These are phyloP conservation scores for Sphinx pinastri DNA, from an alignment of 2,888 invertebrate species.

Conservation along the genomic window DNA sequence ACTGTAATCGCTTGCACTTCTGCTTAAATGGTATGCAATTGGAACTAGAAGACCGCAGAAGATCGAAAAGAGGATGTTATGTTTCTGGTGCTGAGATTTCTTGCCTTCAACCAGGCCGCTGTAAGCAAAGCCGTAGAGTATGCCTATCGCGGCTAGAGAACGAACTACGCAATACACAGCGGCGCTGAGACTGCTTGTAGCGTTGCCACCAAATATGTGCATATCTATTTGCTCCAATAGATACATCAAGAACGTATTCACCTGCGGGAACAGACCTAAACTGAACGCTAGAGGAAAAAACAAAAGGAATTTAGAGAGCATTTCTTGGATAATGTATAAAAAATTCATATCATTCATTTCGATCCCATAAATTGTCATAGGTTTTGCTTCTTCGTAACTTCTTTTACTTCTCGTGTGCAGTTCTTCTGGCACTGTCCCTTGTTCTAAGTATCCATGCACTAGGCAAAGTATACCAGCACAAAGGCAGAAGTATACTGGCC, in stretches of 20 bases:
- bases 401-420: conserved; percentile 57
- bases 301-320: conserved; percentile 91
- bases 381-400: conserved; percentile 57
- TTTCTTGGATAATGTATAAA: conserved; percentile 87
- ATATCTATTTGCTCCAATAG: conserved; percentile 97
- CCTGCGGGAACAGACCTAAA: conserved; percentile 97
- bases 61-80: conserved; percentile 93
- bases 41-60: conserved; percentile 96
- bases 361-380: conserved; percentile 76
- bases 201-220: conserved; percentile 95
- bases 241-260: conserved; percentile 98
- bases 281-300: conserved; percentile 97
- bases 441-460: conserved; percentile 70
- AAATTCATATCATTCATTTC: conserved; percentile 82
- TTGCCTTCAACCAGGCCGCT: conserved; percentile 93
- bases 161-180: conserved; percentile 92
- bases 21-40: conserved; percentile 95
- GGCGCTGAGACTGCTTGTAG: conserved; percentile 92
- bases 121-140: conserved; percentile 94
- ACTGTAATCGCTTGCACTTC: conserved; percentile 95
- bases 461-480: conserved; percentile 85
- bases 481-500: conserved; percentile 96
- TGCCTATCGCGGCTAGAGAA: conserved; percentile 90
- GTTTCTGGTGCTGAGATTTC: conserved; percentile 90
- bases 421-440: conserved; percentile 52